Percentiles rank a stretch among this genome's conserved stretches.
phyloP scores from a whole-genome alignment of 2,888 invertebrate genomes.

The Cantharis nigra region DNA sequence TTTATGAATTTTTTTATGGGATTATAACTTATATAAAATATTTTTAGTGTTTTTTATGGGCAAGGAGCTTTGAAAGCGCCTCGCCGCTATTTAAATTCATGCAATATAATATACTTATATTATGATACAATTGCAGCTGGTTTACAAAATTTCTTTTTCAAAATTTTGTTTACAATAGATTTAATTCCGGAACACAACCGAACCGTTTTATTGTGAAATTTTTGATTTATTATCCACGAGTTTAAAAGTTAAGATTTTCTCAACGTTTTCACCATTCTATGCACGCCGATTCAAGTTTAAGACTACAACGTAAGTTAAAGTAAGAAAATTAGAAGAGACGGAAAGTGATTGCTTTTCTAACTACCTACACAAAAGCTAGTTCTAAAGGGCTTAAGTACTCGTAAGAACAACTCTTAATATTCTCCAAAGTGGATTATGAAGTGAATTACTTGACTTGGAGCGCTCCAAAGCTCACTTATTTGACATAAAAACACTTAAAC shows the following conservation, averaged over 20 bases:
- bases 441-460: conserved; percentile 12
- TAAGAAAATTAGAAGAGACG: not conserved
- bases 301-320: not conserved
- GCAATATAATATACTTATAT: not conserved
- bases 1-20: not conserved
- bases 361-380: not conserved
- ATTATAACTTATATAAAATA: not conserved
- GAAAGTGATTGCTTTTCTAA: conserved; percentile 5
- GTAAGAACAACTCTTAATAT: conserved; percentile 18
- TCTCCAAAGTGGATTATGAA: conserved; percentile 14
- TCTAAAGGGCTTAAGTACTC: conserved; percentile 1
- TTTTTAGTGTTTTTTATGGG: not conserved
- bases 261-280: not conserved
- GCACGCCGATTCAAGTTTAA: not conserved
- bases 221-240: not conserved
- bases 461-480: conserved; percentile 12
- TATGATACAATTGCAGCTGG: not conserved
- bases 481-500: conserved; percentile 16
- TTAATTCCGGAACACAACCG: not conserved
- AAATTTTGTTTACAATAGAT: not conserved
- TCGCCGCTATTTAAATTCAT: not conserved
- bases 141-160: not conserved
- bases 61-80: not conserved
- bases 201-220: not conserved
- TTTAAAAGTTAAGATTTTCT: not conserved